Percentiles rank a stretch among this genome's conserved stretches.
These are phyloP conservation scores for Harpalus rubripes DNA, from an alignment of 2,888 invertebrate genomes.

Conservation along the genomic window DNA sequence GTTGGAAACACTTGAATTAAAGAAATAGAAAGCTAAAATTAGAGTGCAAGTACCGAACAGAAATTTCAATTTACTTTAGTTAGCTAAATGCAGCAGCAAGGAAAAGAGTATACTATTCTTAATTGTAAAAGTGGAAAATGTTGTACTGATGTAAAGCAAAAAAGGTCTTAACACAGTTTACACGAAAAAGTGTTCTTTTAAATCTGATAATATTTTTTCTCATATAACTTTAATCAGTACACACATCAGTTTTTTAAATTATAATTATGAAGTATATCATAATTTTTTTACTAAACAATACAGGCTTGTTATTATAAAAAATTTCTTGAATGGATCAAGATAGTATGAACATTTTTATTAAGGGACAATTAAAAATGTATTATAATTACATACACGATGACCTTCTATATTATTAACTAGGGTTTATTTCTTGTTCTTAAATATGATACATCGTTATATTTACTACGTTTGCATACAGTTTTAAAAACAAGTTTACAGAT, in stretches of 20 bases:
- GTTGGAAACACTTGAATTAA: slow-evolving; percentile 6
- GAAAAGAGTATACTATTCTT: slow-evolving; percentile 39
- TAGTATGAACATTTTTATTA: background rate
- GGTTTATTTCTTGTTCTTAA: background rate
- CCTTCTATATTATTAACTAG: background rate
- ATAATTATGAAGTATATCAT: background rate
- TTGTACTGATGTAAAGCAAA: slow-evolving; percentile 19
- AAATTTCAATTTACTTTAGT: slow-evolving; percentile 44
- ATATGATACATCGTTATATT: too few relatives aligned
- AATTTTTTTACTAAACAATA: slow-evolving; percentile 14
- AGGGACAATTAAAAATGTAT: background rate
- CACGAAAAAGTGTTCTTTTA: slow-evolving; percentile 19
- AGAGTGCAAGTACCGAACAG: slow-evolving; percentile 22
- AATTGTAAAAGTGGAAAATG: slow-evolving; percentile 53
- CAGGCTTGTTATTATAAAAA: background rate
- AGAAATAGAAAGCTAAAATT: slow-evolving; percentile 29
- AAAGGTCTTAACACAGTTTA: slow-evolving; percentile 19
- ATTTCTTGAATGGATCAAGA: background rate
- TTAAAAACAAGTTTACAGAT: too few relatives aligned
- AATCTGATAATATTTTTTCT: slow-evolving; percentile 27
- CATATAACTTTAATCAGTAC: background rate
- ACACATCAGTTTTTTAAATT: background rate
- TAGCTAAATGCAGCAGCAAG: slow-evolving; percentile 40
- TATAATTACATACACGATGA: background rate
- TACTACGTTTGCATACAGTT: too few relatives aligned